Percentiles rank a stretch among this genome's conserved stretches.
phyloP scores from a whole-genome alignment of 2,113 vertebrate species.

The Larimichthys polyactis region DNA sequence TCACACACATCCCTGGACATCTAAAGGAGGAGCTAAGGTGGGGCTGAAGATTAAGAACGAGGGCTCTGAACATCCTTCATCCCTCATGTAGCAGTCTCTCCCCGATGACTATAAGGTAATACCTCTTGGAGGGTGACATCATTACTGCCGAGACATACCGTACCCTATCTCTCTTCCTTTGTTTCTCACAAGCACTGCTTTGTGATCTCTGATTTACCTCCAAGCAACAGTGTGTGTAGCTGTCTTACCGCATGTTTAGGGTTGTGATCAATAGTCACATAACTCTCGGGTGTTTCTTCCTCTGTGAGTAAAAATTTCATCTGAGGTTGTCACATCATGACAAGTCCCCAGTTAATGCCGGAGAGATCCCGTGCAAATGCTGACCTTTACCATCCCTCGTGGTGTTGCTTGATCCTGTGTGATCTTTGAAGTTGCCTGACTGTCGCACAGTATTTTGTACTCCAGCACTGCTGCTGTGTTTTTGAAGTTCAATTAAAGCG shows the following conservation, averaged over 20 bases:
- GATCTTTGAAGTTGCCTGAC: too few relatives aligned
- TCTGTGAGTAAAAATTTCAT: conserved; percentile 7
- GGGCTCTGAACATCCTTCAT: conserved; percentile 23
- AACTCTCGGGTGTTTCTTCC: not conserved
- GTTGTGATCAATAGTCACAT: conserved; percentile 38
- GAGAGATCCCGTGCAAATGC: not conserved
- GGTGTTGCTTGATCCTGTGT: too few relatives aligned
- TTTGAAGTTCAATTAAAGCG: too few relatives aligned
- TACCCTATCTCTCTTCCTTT: not conserved
- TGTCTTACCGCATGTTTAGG: not conserved
- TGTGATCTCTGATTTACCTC: not conserved
- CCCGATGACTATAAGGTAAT: conserved; percentile 18
- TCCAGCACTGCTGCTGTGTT: too few relatives aligned
- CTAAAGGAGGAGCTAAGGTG: conserved; percentile 27
- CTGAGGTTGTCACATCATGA: not conserved
- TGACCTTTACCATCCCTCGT: not conserved
- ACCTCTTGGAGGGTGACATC: conserved; percentile 64
- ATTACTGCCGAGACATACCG: not conserved
- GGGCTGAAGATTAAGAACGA: conserved; percentile 26
- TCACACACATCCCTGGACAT: conserved; percentile 43
- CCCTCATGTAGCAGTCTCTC: conserved; percentile 26
- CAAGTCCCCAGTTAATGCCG: not conserved
- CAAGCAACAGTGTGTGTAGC: not conserved
- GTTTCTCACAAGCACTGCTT: not conserved
- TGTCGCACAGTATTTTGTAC: too few relatives aligned